These are phyloP conservation scores for Trachelus troglodyta DNA, from an alignment of 2,888 invertebrate genomes.

Conservation along the genomic window DNA sequence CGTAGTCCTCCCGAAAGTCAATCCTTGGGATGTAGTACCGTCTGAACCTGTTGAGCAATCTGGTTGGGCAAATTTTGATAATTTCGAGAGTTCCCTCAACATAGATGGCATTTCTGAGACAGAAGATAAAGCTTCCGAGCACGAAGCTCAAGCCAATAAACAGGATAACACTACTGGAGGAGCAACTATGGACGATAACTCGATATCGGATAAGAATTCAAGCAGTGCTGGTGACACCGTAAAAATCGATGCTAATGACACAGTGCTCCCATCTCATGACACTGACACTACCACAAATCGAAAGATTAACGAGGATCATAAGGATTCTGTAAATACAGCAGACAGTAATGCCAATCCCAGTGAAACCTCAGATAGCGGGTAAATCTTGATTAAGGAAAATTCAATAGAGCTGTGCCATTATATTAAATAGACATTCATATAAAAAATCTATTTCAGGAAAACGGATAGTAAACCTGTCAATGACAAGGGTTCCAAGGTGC, in stretches of 20 bases:
- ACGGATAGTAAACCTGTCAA: conserved; percentile 16
- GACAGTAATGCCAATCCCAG: conserved; percentile 51
- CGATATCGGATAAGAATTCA: conserved; percentile 7
- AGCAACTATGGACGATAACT: neutral
- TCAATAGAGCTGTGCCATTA: neutral
- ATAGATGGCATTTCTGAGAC: conserved; percentile 33
- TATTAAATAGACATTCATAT: neutral
- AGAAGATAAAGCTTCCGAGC: conserved; percentile 25
- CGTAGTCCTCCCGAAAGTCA: conserved; percentile 41
- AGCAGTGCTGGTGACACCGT: conserved; percentile 15
- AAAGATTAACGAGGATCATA: conserved; percentile 27
- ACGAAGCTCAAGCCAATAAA: conserved; percentile 23
- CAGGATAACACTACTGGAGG: neutral
- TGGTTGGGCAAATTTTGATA: conserved; percentile 62
- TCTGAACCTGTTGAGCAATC: conserved; percentile 50
- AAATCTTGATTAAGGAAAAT: conserved; percentile 16
- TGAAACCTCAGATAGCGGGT: conserved; percentile 43
- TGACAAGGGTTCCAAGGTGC: neutral
- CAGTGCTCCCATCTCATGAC: neutral
- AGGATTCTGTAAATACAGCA: conserved; percentile 35
- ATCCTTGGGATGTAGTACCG: conserved; percentile 54
- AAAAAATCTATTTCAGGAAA: conserved; percentile 31
- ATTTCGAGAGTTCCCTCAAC: conserved; percentile 49
- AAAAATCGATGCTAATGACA: conserved; percentile 5
- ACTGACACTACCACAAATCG: conserved; percentile 22